Percentiles rank a stretch among this genome's conserved stretches.
Conservation (phyloP, 64 coral and sea anemone species). For the Porites lutea region DNA sequence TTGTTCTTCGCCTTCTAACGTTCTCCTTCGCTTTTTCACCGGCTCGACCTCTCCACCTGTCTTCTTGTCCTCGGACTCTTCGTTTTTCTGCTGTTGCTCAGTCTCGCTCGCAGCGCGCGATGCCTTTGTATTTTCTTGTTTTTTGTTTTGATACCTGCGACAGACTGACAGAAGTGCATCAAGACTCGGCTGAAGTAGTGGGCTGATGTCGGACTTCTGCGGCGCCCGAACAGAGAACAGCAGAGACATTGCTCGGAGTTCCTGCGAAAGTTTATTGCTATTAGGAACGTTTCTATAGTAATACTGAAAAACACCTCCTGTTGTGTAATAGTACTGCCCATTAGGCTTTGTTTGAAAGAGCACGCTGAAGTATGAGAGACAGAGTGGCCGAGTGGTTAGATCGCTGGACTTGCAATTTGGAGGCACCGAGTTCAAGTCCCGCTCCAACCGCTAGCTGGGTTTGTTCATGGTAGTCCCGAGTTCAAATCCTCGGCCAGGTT, state of each 20-base stretch:
- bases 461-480: no score
- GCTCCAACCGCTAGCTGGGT: no score
- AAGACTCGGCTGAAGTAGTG: slow-evolving; percentile 66
- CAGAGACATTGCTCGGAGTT: slow-evolving; percentile 66
- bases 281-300: no score
- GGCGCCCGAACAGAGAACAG: slow-evolving; percentile 70
- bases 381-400: no score
- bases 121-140: slow-evolving; percentile 40
- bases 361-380: no score
- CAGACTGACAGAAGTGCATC: slow-evolving; percentile 54
- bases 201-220: slow-evolving; percentile 70
- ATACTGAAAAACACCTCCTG: no score
- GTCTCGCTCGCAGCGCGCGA: slow-evolving; percentile 2
- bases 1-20: slow-evolving; percentile 48
- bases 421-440: no score
- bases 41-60: slow-evolving; percentile 3
- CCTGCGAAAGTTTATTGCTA: not conserved
- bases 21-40: slow-evolving; percentile 55
- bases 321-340: no score
- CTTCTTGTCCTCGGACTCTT: not conserved
- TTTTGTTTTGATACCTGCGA: slow-evolving; percentile 63
- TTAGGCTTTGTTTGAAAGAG: no score
- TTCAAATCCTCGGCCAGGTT: no score
- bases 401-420: no score
- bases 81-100: slow-evolving; percentile 29